phyloP scores from a whole-genome alignment of 2,888 invertebrate genomes.

The Lutraria lutraria region DNA sequence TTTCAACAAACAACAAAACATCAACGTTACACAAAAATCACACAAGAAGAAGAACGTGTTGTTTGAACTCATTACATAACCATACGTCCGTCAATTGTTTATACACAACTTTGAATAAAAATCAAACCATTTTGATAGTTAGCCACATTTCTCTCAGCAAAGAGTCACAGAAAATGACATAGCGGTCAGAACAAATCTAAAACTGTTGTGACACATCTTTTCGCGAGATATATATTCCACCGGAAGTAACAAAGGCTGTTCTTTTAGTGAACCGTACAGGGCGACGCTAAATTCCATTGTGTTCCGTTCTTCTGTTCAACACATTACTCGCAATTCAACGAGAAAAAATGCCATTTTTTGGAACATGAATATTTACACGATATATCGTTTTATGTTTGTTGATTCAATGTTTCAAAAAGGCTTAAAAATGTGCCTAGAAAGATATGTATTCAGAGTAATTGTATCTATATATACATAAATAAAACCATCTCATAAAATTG shows the following conservation, averaged over 20 bases:
- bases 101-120: too few species aligned
- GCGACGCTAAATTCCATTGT: not conserved
- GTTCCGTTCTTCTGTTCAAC: not conserved
- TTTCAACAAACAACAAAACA: too few species aligned
- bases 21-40: too few species aligned
- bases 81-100: too few species aligned
- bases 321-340: not conserved
- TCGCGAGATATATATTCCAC: too few species aligned
- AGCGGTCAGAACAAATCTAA: not conserved
- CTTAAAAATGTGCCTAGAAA: not conserved
- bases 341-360: not conserved
- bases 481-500: slow-evolving; percentile 57
- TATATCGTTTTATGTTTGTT: not conserved
- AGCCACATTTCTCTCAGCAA: not conserved
- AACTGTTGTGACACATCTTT: not conserved
- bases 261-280: too few species aligned
- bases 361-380: not conserved
- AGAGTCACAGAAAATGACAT: not conserved
- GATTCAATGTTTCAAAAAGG: not conserved
- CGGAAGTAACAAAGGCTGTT: too few species aligned
- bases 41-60: too few species aligned
- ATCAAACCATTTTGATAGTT: too few species aligned
- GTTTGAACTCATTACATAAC: too few species aligned
- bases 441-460: slow-evolving; percentile 26
- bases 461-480: not conserved